Base-by-base conservation (phyloP, 1,140 invertebrate species). In the Lutraria rhynchaena region DNA sequence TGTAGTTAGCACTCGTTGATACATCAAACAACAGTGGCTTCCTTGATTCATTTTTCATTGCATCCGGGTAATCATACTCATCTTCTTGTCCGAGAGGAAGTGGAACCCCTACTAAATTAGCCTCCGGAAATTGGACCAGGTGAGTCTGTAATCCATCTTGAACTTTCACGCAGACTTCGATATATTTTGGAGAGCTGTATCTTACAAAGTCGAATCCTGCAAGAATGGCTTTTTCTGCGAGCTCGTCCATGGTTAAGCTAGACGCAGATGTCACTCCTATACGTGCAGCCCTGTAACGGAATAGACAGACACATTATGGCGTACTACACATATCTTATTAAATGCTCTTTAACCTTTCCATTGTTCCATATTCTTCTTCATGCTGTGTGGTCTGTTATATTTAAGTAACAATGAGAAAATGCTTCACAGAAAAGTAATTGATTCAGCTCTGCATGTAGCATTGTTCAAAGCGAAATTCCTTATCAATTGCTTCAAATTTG, bases 11-110 rank as follows among this genome's bases (percentile, higher is more conserved):
- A 9, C 55, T 44, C 19, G 41, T 63, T 0, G 46, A 76, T 22
- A 63, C 58, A 29, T 76, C 74, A 61, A 76, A 65, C 1, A 76
- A 49, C 41, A 76, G 22, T 11, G 74, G 74, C 53, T 76, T 76
- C 19, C 58, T 49, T 1, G 74, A 33, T 37, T 76, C 74, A 17
- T 51, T 65, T 17, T 63, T 65, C 4, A 76, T 2, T n/a, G 15
- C 0, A 51, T 76, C 60, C 4, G 74, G 74, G n/a, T 65, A 76
- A 53, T 63, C 58, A 31, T 76, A 76, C 35, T 76, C 74, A 19
- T 74, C 53, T 27, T 74, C 70, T 35, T 74, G 53, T 0, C 70
- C 70, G 11, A 74, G 53, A 15, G 70, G 70, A 44, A 74, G 70
- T 33, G 70, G 70, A 27, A 74, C 70, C 13, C 17, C 29, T 13